Percentiles rank a stretch among this genome's conserved stretches.
These are phyloP conservation scores for Petrocephalus sullivani DNA, from an alignment of 2,797 vertebrate species.

Conservation along the genomic window DNA sequence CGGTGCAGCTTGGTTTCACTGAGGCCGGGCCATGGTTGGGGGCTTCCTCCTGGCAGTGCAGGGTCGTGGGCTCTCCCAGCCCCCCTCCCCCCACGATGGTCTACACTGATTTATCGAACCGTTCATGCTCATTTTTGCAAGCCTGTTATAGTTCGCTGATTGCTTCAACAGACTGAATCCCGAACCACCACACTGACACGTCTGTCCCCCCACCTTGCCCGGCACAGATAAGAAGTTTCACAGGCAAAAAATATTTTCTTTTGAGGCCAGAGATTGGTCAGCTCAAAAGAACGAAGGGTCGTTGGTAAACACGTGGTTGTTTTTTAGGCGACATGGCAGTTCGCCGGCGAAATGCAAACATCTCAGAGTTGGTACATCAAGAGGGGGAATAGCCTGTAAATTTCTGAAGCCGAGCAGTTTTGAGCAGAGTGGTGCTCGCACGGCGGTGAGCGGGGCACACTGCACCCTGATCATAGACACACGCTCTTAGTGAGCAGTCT, in stretches of 20 bases:
- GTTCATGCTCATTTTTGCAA: neutral
- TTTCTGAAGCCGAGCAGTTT: neutral
- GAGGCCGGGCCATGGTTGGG: neutral
- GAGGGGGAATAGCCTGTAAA: neutral
- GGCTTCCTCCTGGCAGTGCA: neutral
- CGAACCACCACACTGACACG: neutral
- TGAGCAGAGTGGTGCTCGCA: too few species aligned
- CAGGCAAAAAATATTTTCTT: neutral
- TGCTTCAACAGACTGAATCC: neutral
- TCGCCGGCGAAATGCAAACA: neutral
- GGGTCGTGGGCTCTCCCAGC: neutral
- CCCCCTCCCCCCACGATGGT: neutral
- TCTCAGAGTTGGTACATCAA: neutral
- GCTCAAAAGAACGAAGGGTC: neutral
- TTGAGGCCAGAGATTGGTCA: neutral
- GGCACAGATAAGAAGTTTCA: neutral
- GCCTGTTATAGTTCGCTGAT: slow-evolving; percentile 26
- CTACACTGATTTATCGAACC: neutral
- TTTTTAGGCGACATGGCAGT: neutral
- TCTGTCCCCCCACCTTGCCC: neutral
- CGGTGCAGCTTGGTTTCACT: neutral
- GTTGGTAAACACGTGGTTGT: neutral
- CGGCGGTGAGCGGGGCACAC: neutral
- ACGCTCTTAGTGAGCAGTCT: neutral
- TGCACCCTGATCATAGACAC: neutral